Conservation (phyloP, 2,797 vertebrate genomes). For the Sebastiscus tertius region DNA sequence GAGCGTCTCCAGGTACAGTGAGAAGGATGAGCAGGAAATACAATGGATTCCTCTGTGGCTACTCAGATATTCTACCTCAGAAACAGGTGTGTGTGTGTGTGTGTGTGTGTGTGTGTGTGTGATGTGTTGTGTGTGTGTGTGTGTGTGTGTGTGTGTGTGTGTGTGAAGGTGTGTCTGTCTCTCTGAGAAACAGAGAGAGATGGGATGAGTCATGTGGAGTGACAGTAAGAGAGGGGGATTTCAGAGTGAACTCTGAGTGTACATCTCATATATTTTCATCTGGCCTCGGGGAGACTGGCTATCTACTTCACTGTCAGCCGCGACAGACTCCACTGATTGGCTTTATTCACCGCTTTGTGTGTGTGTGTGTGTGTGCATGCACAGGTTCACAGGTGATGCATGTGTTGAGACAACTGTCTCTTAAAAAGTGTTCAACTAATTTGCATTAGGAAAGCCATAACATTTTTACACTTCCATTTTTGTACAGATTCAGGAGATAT, state of each 20-base stretch:
- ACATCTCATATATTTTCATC: constrained; percentile 75
- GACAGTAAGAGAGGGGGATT: constrained; percentile 63
- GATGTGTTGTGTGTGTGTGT: constrained; percentile 3
- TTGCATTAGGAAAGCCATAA: neutral
- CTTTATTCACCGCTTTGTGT: constrained; percentile 33
- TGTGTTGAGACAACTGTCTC: neutral
- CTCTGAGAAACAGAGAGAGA: constrained; percentile 39
- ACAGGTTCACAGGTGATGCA: constrained; percentile 33
- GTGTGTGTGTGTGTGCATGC: neutral
- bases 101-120: constrained; percentile 16
- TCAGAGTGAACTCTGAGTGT: constrained; percentile 66
- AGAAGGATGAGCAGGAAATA: constrained; percentile 47
- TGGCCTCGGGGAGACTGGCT: constrained; percentile 62
- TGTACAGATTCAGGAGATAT: neutral
- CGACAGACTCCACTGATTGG: constrained; percentile 59
- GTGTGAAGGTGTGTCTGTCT: constrained; percentile 15
- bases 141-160: neutral
- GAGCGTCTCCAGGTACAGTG: constrained; percentile 46
- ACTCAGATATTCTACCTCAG: constrained; percentile 29
- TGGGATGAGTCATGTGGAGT: constrained; percentile 59
- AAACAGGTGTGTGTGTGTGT: constrained; percentile 31
- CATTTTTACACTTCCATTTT: neutral
- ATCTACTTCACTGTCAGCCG: constrained; percentile 53
- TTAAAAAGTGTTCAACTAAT: neutral
- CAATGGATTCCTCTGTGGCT: constrained; percentile 59